Evolutionary conservation across 2,888 invertebrate species (phyloP), one percentile per base, ranked within the genome.

Genomic region (Chironomus tentans): DNA sequence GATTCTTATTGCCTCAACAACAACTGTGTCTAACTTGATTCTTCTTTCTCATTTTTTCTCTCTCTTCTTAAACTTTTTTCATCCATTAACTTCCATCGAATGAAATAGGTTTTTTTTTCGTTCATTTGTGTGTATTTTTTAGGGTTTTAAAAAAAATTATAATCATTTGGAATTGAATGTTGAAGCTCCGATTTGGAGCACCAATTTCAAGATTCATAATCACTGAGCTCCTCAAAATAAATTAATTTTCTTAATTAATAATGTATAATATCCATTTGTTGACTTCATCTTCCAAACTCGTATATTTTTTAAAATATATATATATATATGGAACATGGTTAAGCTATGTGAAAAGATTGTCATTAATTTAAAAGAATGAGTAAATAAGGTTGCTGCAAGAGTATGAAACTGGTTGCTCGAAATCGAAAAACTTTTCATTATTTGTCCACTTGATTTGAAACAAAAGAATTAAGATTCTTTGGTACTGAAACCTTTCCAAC

Each of bases 161-260:
- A 38, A 38, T 38, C 38, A 38, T 38, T 38, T 38, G 38, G 38
- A 38, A 10, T n/a, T 28, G 62, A 72, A 76, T 76, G 77, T 76
- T 76, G 70, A 77, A 77, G 77, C 74, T 78, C 75, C 82, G 83
- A 83, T 82, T 82, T 84, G 84, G 84, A 84, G 84, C 79, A 83
- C 84, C 84, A 83, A 84, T 84, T 83, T 83, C 84, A 84, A 21
- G 18, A 15, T 18, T 24, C 22, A 65, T 65, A 24, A 21, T 21
- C 65, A 65, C 65, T 56, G 50, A 21, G 46, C 12, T 69, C 38
- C 69, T 69, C 69, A 65, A 6, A 56, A 65, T 2, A 21, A 65
- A 10, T 65, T n/a, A n/a, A n/a, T n/a, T n/a, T n/a, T n/a, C n/a
- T n/a, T 6, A 62, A 50, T 50, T 15, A 10, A 13, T 50, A 24